Evolutionary conservation across 2,888 invertebrate genomes (phyloP).

Genomic region (Oscheius sp.): DNA sequence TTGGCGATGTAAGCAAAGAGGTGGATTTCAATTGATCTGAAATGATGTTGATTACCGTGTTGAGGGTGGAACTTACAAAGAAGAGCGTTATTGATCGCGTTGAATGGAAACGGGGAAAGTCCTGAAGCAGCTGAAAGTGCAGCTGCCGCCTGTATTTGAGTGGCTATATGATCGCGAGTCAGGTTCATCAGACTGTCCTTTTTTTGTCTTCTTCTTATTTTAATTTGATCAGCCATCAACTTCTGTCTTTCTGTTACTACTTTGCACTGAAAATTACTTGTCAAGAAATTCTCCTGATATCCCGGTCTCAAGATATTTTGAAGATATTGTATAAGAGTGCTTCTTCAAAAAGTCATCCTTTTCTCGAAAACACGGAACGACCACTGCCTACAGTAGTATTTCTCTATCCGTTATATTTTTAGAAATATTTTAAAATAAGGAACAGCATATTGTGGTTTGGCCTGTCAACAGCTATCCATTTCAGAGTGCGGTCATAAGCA

Average conservation of each 20-base stretch:
- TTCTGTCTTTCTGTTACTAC: constrained; percentile 67
- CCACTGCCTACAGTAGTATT: not conserved
- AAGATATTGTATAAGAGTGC: no score
- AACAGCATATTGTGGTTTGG: constrained; percentile 19
- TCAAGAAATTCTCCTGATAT: no score
- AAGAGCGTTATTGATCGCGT: constrained; percentile 36
- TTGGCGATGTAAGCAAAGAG: constrained; percentile 45
- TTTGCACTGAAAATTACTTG: constrained; percentile 64
- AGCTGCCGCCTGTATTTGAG: constrained; percentile 52
- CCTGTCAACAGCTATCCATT: constrained; percentile 27
- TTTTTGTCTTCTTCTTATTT: constrained; percentile 62
- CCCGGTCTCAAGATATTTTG: no score
- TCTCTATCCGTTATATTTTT: not conserved
- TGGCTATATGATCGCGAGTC: constrained; percentile 57
- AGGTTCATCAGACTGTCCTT: constrained; percentile 65
- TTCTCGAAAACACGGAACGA: no score
- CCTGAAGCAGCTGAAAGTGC: constrained; percentile 44
- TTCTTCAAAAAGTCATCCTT: no score
- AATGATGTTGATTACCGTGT: not conserved
- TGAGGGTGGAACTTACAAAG: constrained; percentile 42
- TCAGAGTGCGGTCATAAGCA: constrained; percentile 26
- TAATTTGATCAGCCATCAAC: constrained; percentile 69
- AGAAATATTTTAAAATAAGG: constrained; percentile 19
- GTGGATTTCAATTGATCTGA: constrained; percentile 38
- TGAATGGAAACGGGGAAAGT: constrained; percentile 33